These are phyloP conservation scores for Mionectes macconnelli DNA, from an alignment of 2,113 vertebrate species.

Conservation along the genomic window DNA sequence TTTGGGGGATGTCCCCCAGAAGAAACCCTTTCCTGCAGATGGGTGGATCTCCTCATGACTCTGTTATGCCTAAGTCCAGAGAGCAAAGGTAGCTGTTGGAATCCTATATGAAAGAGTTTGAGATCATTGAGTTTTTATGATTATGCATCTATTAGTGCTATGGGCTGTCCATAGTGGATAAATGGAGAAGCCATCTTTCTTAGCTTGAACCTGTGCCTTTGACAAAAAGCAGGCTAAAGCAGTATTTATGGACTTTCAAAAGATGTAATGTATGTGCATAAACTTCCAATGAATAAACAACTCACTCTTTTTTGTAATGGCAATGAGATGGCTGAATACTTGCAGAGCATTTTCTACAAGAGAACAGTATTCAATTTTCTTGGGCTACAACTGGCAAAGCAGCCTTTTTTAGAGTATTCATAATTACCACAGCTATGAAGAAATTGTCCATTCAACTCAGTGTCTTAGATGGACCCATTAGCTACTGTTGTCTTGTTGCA, in stretches of 20 bases:
- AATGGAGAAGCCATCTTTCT: not conserved
- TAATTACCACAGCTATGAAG: conserved; percentile 59
- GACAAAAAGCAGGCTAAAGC: not conserved
- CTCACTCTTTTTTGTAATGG: not conserved
- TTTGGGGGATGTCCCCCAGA: not conserved
- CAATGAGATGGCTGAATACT: conserved; percentile 8
- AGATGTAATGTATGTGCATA: not conserved
- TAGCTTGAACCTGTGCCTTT: not conserved
- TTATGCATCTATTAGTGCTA: not conserved
- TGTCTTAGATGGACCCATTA: conserved; percentile 60
- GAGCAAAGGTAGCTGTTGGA: not conserved
- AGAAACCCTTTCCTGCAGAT: not conserved
- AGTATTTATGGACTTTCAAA: not conserved
- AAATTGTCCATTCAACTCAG: conserved; percentile 67
- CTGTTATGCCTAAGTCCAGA: not conserved
- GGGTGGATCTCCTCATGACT: not conserved
- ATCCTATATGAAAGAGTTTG: not conserved
- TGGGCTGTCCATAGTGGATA: not conserved
- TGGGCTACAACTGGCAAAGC: conserved; percentile 8
- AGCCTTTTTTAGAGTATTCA: conserved; percentile 38
- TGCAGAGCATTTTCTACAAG: not conserved
- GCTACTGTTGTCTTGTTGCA: conserved; percentile 69
- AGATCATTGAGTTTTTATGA: not conserved
- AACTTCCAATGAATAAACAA: conserved; percentile 18
- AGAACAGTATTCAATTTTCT: conserved; percentile 23